phyloP scores from a whole-genome alignment of 2,888 invertebrate genomes.

The Nomada hirtipes region DNA sequence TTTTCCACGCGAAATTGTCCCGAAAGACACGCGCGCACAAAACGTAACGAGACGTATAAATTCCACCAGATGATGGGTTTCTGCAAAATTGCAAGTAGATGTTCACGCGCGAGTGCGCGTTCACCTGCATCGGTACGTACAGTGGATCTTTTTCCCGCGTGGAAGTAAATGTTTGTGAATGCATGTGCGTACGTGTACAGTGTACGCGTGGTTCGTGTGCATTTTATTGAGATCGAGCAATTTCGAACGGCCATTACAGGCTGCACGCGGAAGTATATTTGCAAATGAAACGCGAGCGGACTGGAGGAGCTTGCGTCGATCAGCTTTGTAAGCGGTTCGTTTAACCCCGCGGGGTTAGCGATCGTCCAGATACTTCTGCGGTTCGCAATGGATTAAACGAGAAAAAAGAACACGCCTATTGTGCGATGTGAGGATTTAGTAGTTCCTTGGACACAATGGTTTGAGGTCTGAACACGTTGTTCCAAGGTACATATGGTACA shows the following conservation, averaged over 20 bases:
- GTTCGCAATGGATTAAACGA: too few relatives aligned
- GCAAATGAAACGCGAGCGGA: slow-evolving; percentile 19
- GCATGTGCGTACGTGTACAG: neutral
- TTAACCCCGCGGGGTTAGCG: slow-evolving; percentile 9
- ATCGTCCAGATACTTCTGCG: slow-evolving; percentile 7
- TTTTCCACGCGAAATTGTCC: slow-evolving; percentile 32
- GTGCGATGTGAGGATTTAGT: too few relatives aligned
- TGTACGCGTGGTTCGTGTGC: slow-evolving; percentile 14
- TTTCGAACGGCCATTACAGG: slow-evolving; percentile 36
- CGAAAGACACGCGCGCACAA: slow-evolving; percentile 4
- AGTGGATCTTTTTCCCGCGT: slow-evolving; percentile 6
- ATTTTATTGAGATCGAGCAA: slow-evolving; percentile 53
- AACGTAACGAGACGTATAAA: slow-evolving; percentile 49
- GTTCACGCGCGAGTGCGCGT: slow-evolving; percentile 26
- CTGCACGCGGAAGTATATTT: slow-evolving; percentile 44
- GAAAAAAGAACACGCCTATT: too few relatives aligned
- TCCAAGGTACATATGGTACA: too few relatives aligned
- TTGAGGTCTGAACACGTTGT: too few relatives aligned
- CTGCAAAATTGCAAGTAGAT: slow-evolving; percentile 46
- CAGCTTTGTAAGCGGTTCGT: slow-evolving; percentile 23
- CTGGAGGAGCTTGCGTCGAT: slow-evolving; percentile 21
- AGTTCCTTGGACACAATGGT: too few relatives aligned
- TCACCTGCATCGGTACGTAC: slow-evolving; percentile 19
- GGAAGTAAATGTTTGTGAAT: neutral
- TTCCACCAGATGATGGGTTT: slow-evolving; percentile 23